These are phyloP conservation scores for Periphyllus acericola DNA, from an alignment of 2,888 invertebrate species.

Conservation along the genomic window DNA sequence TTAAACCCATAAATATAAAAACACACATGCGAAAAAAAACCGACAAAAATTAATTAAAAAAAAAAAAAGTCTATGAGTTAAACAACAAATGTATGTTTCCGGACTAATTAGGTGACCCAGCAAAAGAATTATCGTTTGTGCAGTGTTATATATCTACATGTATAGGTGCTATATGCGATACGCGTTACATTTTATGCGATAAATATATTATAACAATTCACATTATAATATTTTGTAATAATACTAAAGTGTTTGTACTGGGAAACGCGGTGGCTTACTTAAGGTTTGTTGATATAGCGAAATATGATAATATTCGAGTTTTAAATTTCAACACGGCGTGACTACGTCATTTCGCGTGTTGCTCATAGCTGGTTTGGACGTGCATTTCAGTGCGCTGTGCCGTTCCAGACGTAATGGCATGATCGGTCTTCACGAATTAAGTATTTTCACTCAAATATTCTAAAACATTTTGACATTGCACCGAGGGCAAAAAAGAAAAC, in stretches of 20 bases:
- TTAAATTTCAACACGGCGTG: not conserved
- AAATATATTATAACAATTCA: not conserved
- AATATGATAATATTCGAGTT: not conserved
- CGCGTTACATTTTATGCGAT: not conserved
- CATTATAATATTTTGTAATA: not conserved
- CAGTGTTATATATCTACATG: slow-evolving; percentile 37
- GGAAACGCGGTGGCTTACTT: not conserved
- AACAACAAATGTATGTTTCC: slow-evolving; percentile 49
- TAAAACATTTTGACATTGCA: no score
- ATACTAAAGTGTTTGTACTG: not conserved
- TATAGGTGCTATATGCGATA: not conserved
- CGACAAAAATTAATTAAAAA: slow-evolving; percentile 55
- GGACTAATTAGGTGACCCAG: slow-evolving; percentile 44
- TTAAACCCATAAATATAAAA: slow-evolving; percentile 43
- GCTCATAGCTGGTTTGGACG: not conserved
- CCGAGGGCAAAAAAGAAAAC: no score
- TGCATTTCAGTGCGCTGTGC: not conserved
- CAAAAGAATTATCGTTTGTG: slow-evolving; percentile 38
- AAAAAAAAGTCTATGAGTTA: slow-evolving; percentile 40
- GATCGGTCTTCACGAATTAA: no score
- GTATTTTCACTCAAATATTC: no score
- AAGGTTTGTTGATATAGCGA: not conserved
- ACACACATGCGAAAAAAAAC: slow-evolving; percentile 37
- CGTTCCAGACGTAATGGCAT: no score
- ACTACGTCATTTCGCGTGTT: not conserved